Conservation (phyloP, 2,888 invertebrate species). For the Torymus texanus region DNA sequence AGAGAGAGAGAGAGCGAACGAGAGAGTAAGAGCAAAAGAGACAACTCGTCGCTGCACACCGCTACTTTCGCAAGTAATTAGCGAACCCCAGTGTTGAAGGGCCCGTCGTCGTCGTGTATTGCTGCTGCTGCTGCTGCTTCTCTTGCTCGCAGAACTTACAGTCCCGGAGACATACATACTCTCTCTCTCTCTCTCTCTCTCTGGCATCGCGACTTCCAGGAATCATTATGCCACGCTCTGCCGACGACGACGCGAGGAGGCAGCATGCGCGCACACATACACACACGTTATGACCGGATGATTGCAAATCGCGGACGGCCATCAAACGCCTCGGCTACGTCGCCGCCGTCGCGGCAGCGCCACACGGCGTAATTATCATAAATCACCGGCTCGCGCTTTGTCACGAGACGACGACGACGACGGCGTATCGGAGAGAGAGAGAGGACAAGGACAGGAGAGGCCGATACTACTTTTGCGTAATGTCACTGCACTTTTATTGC, state of each 20-base stretch:
- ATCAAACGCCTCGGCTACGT: conserved; percentile 51
- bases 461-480: too few species aligned
- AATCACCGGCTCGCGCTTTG: conserved; percentile 61
- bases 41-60: too few species aligned
- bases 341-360: not conserved
- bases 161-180: not conserved
- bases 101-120: too few species aligned
- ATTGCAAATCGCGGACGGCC: conserved; percentile 64
- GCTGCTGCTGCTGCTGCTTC: too few species aligned
- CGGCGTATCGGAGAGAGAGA: too few species aligned
- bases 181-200: not conserved
- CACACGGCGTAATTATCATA: conserved; percentile 68
- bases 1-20: not conserved
- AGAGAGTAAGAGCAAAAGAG: not conserved
- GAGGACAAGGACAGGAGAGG: too few species aligned
- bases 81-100: not conserved
- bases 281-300: conserved; percentile 61
- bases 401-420: not conserved
- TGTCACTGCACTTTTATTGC: too few species aligned
- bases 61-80: conserved; percentile 28
- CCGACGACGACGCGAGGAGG: not conserved
- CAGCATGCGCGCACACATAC: too few species aligned
- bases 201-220: conserved; percentile 59
- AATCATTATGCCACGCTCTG: conserved; percentile 65
- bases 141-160: too few species aligned